Base-by-base conservation (phyloP, 2,888 invertebrate genomes). In the Metacarcinus magister region DNA sequence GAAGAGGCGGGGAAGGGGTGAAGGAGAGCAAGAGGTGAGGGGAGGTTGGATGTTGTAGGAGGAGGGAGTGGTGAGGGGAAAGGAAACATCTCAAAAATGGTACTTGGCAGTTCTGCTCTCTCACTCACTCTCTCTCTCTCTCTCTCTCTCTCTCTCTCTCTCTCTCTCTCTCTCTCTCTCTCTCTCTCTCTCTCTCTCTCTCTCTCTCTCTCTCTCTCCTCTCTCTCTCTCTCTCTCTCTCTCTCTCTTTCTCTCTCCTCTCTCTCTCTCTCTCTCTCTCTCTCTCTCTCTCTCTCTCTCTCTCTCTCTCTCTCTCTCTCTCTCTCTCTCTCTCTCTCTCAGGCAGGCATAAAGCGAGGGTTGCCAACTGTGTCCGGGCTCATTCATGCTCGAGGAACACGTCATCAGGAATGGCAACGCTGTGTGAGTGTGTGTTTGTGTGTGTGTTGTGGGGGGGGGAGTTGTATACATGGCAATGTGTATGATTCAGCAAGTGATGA, bases 361-460 rank as follows among this genome's bases (percentile, higher is more conserved):
- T 89, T 94, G 94, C 94, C 94, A 94, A 94, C 87, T 94, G 87
- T 94, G 94, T 54, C 89, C 87, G 75, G 89, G 48, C 94, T 89
- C 94, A 94, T 94, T 94, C 94, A 94, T 94, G 94, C 48, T 48
- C 39, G 89, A 48, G 87, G n/a, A 46, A 89, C 94, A 82, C 48
- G 87, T 87, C 94, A 54, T 39, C 54, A 48, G 48, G n/a, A n/a
- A 48, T 92, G 32, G 48, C n/a, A 60, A 60, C 60, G 8, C 60
- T 93, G 32, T 92, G 19, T 60, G 92, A 28, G 92, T 92, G 92
- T 54, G 92, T 92, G 92, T 92, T 54, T 92, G 92, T 54, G 92
- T 92, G 92, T 92, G 92, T 92, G 92, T 92, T 91, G 91, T 0
- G 7, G 10, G 92, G 8, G 92, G 0, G 44, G 16, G 91, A 23